phyloP scores from a whole-genome alignment of 2,888 invertebrate species.

The Drosophila subsilvestris region DNA sequence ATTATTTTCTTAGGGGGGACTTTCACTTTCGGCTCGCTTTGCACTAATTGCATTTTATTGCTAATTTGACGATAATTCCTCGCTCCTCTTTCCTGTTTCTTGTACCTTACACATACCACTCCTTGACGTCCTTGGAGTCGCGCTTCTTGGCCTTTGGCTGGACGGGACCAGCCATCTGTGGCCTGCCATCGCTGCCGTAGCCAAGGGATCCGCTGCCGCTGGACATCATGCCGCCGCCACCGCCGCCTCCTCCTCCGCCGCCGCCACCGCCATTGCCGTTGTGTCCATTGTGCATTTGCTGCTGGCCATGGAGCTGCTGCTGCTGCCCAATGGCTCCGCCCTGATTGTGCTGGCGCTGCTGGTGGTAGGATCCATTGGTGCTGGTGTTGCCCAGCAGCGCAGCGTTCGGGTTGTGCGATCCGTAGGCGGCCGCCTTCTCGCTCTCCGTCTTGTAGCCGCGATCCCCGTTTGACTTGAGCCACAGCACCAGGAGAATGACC shows the following conservation, averaged over 20 bases:
- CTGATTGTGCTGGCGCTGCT: conserved; percentile 83
- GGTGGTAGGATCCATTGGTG: conserved; percentile 84
- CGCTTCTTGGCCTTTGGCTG: conserved; percentile 88
- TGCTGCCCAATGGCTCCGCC: conserved; percentile 47
- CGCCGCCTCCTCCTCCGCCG: conserved; percentile 67
- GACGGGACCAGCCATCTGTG: conserved; percentile 83
- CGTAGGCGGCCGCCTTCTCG: conserved; percentile 88
- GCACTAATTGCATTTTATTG: conserved; percentile 64
- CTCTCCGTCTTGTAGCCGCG: conserved; percentile 97
- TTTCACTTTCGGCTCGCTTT: conserved; percentile 43
- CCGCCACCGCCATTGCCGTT: conserved; percentile 58
- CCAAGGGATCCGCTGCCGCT: conserved; percentile 74
- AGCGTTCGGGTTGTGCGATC: conserved; percentile 90
- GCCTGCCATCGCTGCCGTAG: conserved; percentile 83
- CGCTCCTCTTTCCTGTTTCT: conserved; percentile 18
- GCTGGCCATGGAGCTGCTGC: conserved; percentile 57
- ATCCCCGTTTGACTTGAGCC: conserved; percentile 93
- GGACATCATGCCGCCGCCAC: conserved; percentile 77
- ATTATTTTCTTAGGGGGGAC: conserved; percentile 17
- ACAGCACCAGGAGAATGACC: conserved; percentile 94
- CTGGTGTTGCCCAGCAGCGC: conserved; percentile 89
- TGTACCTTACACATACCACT: conserved; percentile 94
- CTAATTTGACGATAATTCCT: conserved; percentile 76
- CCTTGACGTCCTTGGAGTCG: conserved; percentile 95
- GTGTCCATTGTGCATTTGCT: conserved; percentile 57